These are phyloP conservation scores for Lochmaea capreae DNA, from an alignment of 2,888 invertebrate genomes.

Conservation along the genomic window DNA sequence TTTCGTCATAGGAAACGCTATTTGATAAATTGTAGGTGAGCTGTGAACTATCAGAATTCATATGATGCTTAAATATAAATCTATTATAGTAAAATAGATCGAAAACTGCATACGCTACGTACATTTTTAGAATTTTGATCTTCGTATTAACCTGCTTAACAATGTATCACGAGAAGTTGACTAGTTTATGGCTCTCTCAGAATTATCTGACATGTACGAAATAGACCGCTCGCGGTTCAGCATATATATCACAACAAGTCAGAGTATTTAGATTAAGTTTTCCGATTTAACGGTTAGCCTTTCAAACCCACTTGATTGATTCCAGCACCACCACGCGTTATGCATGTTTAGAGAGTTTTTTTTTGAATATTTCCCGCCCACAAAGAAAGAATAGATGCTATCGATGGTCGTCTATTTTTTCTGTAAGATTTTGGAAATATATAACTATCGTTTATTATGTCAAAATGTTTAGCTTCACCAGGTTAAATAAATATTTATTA, in stretches of 20 bases:
- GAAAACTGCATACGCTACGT: background rate
- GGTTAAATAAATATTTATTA: no score
- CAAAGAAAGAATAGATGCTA: background rate
- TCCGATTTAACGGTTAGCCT: conserved; percentile 57
- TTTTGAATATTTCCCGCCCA: conserved; percentile 12
- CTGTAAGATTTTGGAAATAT: background rate
- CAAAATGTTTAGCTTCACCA: no score
- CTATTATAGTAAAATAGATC: no score
- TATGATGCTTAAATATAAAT: no score
- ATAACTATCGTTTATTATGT: no score
- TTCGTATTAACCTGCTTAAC: conserved; percentile 44
- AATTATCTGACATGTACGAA: conserved; percentile 60
- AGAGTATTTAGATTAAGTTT: conserved; percentile 59
- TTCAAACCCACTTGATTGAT: conserved; percentile 59
- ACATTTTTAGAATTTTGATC: background rate
- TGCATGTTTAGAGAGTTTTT: conserved; percentile 53
- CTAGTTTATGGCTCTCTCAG: conserved; percentile 56
- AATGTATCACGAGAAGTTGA: conserved; percentile 57
- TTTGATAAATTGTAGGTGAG: no score
- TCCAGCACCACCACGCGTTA: conserved; percentile 55
- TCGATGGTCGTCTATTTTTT: background rate
- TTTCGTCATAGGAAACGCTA: no score
- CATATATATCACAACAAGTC: conserved; percentile 59
- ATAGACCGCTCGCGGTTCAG: conserved; percentile 57
- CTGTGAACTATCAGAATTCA: no score